These are phyloP conservation scores for Aphaenogaster floridana DNA, from an alignment of 1,140 invertebrate species.

Conservation along the genomic window DNA sequence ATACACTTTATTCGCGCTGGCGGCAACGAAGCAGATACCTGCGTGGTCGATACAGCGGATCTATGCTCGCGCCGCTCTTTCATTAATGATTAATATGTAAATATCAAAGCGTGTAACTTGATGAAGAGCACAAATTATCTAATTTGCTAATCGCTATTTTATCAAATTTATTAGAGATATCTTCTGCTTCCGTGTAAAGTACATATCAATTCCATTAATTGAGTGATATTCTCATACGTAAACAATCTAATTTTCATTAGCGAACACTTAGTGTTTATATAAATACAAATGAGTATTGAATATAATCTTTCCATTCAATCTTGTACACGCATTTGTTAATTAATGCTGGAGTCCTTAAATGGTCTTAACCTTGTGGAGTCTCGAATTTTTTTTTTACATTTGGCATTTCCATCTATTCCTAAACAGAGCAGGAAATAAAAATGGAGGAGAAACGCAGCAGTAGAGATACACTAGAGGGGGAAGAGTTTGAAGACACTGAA, in stretches of 20 bases:
- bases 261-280: not conserved
- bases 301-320: slow-evolving; percentile 3
- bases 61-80: not conserved
- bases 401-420: not conserved
- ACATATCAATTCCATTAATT: not conserved
- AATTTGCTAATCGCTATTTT: not conserved
- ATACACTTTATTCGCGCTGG: not conserved
- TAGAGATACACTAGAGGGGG: slow-evolving; percentile 81
- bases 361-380: not conserved
- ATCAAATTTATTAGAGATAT: not conserved
- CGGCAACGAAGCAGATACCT: not conserved
- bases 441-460: slow-evolving; percentile 82
- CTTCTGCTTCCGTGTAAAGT: not conserved
- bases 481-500: slow-evolving; percentile 87
- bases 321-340: not conserved
- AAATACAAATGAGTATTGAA: not conserved
- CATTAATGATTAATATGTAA: not conserved
- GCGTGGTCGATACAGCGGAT: slow-evolving; percentile 4
- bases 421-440: slow-evolving; percentile 63
- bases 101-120: not conserved
- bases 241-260: not conserved
- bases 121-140: not conserved
- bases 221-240: not conserved
- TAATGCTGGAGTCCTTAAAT: not conserved
- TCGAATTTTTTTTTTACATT: not conserved